Evolutionary conservation across 2,797 vertebrate species (phyloP).

Genomic region (Enteromius argenteus): DNA sequence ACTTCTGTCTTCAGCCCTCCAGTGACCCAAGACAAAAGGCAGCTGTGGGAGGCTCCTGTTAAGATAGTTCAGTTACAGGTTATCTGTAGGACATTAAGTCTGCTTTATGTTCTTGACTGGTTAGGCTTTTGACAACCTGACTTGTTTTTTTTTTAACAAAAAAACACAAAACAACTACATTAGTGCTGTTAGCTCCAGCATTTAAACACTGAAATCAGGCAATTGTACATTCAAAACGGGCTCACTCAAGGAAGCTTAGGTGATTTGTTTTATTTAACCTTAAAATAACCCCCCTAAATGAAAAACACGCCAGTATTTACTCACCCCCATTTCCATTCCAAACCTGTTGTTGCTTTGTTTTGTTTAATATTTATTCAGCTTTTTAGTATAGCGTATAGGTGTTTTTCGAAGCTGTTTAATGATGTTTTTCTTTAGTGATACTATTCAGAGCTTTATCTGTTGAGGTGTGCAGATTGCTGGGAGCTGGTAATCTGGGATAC

Average conservation of each 20-base stretch:
- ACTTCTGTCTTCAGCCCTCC: background rate
- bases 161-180: slow-evolving; percentile 21
- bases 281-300: background rate
- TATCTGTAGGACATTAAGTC: slow-evolving; percentile 24
- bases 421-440: background rate
- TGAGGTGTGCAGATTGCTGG: slow-evolving; percentile 20
- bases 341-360: background rate
- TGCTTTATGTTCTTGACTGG: slow-evolving; percentile 16
- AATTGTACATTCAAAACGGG: background rate
- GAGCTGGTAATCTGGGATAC: slow-evolving; percentile 43
- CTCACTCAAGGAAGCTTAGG: background rate
- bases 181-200: background rate
- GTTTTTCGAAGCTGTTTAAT: background rate
- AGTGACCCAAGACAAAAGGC: slow-evolving; percentile 4
- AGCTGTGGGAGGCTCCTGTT: slow-evolving; percentile 26
- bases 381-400: background rate
- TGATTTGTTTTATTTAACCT: background rate
- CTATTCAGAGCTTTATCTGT: background rate
- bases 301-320: slow-evolving; percentile 18
- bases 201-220: background rate
- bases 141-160: background rate
- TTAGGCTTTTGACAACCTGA: background rate
- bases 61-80: slow-evolving; percentile 41
- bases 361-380: background rate
- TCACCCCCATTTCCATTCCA: background rate